Evolutionary conservation across 2,797 vertebrate species (phyloP), one percentile per base, ranked within the genome.

Genomic region (Coilia nasus): DNA sequence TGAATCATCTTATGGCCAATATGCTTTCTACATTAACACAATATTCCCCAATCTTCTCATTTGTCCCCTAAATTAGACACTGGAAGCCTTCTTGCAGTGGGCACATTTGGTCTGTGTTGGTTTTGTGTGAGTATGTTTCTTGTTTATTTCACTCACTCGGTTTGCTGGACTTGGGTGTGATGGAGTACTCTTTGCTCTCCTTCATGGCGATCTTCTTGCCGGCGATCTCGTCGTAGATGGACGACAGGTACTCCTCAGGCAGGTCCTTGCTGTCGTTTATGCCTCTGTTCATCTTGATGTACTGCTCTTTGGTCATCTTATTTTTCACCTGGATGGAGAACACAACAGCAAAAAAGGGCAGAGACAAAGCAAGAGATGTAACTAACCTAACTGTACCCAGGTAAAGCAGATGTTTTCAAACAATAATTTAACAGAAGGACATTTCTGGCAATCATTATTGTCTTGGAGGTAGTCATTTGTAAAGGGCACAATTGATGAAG

Each of bases 301-400:
- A 99, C 89, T 99, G 98, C 81, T 99, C 98, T 93, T 99, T 99
- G 1, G 97, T 99, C 98, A 99, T 99, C 93, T 99, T 99, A 93
- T 98, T 99, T 92, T 99, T 99, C 83, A 99, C 98, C 98, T 99
- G 41, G 64, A 84, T 1, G 12, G 15, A 12, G 54, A 78, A 31
- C n/a, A 41, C 35, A 41, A 5, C 35, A 41, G 35, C 50, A 54
- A 54, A 54, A 54, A 2, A 54, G 7, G 50, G 11, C 6, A 44
- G 1, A n/a, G 9, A 54, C 50, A 54, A 14, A 2, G 50, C 2
- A 54, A 54, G 50, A 47, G 46, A 4, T 47, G 46, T 47, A 47
- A 47, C 50, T 10, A 54, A 54, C 1, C 7, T 9, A 10, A 54
- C 50, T 54, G 50, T 54, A 14, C 50, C 50, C 7, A 54, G 12